Base-by-base conservation (phyloP, 1,140 invertebrate genomes). In the Drosophila nebulosa region DNA sequence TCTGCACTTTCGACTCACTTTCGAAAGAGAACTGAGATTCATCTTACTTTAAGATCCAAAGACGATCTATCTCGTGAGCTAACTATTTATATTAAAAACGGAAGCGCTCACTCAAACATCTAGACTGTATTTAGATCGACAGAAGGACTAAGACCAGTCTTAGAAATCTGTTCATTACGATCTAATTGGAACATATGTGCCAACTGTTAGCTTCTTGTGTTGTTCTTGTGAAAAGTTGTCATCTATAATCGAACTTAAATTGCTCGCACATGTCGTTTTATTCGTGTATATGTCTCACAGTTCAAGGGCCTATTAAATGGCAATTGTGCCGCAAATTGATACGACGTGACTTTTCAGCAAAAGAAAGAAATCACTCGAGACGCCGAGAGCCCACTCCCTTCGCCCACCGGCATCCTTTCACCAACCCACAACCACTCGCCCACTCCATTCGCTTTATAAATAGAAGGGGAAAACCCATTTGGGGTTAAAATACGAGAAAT, bases 271-370 rank as follows among this genome's bases (percentile, higher is more conserved):
- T 74, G 76, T 60, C 46, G 35, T 26, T 52, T 30, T 24, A 10
- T 39, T 18, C 39, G 14, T 62, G 6, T 35, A 46, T 61, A 57
- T 74, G 30, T 66, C 57, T 75, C 75, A 60, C 55, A 79, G 65
- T 74, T 85, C 73, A 80, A 89, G 85, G 79, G 85, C 78, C 80
- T 90, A 89, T 89, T 89, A 86, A 89, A 86, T 83, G 69, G 86
- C 86, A 90, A 89, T 89, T 89, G 80, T 86, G 75, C 81, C 63
- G 69, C 74, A 89, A 89, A 89, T 89, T 89, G 80, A 81, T 90
- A 74, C 75, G 75, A 89, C 86, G 86, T 89, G 86, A 89, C 86
- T 89, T 89, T 89, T 83, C 61, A 61, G 67, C 74, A 51, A 88
- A 74, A 67, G 50, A 80, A 77, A 64, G 53, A 66, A 72, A 67